Conservation (phyloP, 2,797 vertebrate species). For the Austrolebias charrua region DNA sequence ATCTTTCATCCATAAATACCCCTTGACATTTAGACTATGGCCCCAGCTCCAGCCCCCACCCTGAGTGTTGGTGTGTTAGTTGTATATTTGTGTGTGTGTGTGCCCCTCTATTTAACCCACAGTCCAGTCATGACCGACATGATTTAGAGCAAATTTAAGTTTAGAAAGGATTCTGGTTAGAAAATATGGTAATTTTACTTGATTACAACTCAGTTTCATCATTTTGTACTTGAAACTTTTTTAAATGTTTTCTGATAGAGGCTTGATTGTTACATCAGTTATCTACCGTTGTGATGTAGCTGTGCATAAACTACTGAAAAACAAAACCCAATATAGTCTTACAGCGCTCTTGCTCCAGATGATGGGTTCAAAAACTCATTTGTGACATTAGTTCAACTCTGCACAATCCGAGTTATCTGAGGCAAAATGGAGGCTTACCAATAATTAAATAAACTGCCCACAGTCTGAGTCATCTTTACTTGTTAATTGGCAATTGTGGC, state of each 20-base stretch:
- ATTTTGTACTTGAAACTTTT: constrained; percentile 13
- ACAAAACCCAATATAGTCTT: constrained; percentile 2
- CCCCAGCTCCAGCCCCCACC: constrained; percentile 18
- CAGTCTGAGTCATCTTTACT: neutral
- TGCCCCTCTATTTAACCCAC: constrained; percentile 17
- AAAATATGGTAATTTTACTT: constrained; percentile 19
- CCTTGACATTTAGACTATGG: constrained; percentile 73
- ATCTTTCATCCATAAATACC: constrained; percentile 77
- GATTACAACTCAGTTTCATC: constrained; percentile 4
- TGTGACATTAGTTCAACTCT: constrained; percentile 9
- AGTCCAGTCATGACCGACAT: constrained; percentile 23
- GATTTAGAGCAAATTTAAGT: constrained; percentile 9
- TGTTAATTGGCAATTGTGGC: neutral
- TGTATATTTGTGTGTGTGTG: constrained; percentile 16
- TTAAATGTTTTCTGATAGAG: neutral
- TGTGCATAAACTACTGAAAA: neutral
- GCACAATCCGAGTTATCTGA: constrained; percentile 9
- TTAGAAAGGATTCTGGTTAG: constrained; percentile 13
- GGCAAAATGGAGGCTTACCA: neutral
- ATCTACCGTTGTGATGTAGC: neutral
- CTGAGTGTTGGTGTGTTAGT: constrained; percentile 20
- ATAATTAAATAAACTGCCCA: constrained; percentile 4
- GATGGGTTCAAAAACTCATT: constrained; percentile 10
- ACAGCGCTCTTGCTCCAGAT: neutral
- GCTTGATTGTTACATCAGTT: neutral